phyloP scores from a whole-genome alignment of 2,797 vertebrate genomes.

The Antennarius maculatus region DNA sequence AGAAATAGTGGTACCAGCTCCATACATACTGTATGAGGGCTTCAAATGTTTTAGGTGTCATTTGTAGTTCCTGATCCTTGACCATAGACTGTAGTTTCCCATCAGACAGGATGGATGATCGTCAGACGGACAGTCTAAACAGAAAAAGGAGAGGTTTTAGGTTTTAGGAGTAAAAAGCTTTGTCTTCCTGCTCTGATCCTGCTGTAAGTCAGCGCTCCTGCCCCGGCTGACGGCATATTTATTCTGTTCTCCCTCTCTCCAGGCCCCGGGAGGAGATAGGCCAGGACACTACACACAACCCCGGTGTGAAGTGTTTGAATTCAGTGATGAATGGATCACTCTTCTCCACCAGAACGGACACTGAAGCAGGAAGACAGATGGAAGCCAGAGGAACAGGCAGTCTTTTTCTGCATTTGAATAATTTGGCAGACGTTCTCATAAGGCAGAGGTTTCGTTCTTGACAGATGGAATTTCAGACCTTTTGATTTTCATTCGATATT shows the following conservation, averaged over 20 bases:
- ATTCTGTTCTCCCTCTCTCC: constrained; percentile 54
- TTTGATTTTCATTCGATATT: not conserved
- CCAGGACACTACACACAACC: constrained; percentile 42
- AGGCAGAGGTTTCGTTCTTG: not conserved
- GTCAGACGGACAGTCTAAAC: constrained; percentile 2
- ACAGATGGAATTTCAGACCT: not conserved
- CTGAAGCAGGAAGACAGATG: constrained; percentile 39
- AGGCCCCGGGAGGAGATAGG: constrained; percentile 35
- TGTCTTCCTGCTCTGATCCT: constrained; percentile 50
- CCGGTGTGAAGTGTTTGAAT: constrained; percentile 62
- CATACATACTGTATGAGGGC: not conserved
- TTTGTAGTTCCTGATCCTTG: not conserved
- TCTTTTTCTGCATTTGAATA: constrained; percentile 19
- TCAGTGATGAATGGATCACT: constrained; percentile 57
- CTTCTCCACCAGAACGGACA: constrained; percentile 22
- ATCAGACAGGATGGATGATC: not conserved
- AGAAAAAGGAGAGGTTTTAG: constrained; percentile 8
- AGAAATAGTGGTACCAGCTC: not conserved
- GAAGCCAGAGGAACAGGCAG: constrained; percentile 15
- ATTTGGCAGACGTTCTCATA: not conserved
- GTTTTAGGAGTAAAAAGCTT: constrained; percentile 11
- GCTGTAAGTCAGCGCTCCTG: constrained; percentile 52
- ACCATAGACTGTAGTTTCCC: constrained; percentile 2
- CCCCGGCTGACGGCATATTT: constrained; percentile 58
- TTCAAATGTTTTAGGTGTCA: not conserved